Conservation (phyloP, 2,113 vertebrate species). For the Genyomyrus donnyi region DNA sequence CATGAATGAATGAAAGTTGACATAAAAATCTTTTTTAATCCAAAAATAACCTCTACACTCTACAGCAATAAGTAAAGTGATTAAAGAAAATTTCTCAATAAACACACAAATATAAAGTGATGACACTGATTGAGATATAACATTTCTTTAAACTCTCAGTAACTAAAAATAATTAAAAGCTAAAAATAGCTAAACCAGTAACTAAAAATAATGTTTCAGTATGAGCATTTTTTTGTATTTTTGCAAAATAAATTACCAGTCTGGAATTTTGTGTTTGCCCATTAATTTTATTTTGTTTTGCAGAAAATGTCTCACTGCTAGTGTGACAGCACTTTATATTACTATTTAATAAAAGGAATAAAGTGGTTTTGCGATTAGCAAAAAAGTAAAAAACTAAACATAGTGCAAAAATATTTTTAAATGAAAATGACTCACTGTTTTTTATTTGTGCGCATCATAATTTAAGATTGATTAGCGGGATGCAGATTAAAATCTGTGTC, state of each 20-base stretch:
- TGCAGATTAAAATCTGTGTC: not conserved
- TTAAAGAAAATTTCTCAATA: not conserved
- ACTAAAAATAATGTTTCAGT: not conserved
- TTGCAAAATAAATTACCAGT: not conserved
- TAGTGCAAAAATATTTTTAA: not conserved
- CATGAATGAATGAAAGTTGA: not conserved
- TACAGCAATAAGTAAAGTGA: not conserved
- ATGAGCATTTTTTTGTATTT: not conserved
- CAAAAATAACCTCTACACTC: not conserved
- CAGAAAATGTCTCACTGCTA: not conserved
- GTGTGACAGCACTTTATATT: not conserved
- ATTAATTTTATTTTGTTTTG: not conserved
- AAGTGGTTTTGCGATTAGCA: not conserved
- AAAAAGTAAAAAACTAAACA: not conserved
- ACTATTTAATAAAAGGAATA: not conserved
- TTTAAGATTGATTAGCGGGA: conserved; percentile 24
- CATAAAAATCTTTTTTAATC: not conserved
- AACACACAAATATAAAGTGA: not conserved
- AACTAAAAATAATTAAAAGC: not conserved
- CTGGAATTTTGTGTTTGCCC: not conserved
- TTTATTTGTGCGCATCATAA: not conserved
- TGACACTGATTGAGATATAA: not conserved
- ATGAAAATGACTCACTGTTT: conserved; percentile 2
- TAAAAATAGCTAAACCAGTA: not conserved
- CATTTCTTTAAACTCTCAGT: not conserved